Percentiles rank a stretch among this genome's conserved stretches.
Conservation (phyloP, 2,797 vertebrate genomes). For the Odontamblyopus rebecca region DNA sequence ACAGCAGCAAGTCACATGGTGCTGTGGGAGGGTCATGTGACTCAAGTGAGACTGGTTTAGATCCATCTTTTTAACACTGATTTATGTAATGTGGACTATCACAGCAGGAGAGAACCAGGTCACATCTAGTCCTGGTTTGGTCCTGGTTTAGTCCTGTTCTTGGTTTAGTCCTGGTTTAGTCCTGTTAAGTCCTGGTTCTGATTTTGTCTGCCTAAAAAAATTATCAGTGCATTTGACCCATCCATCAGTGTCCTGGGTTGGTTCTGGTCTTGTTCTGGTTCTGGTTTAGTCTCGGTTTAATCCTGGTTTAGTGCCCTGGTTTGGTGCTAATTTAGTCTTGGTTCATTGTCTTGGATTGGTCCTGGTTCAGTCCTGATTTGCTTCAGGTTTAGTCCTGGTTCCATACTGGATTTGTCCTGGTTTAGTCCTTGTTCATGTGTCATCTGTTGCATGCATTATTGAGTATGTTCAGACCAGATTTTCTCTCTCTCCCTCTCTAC, state of each 20-base stretch:
- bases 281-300: not conserved
- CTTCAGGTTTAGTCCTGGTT: not conserved
- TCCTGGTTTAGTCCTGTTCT: not conserved
- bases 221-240: not conserved
- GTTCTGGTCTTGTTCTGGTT: not conserved
- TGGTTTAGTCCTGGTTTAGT: not conserved
- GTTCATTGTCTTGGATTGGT: not conserved
- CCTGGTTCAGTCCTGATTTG: not conserved
- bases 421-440: not conserved
- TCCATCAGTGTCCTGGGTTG: not conserved
- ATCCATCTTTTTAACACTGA: not conserved
- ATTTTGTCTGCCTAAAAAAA: not conserved
- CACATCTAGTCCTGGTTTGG: not conserved
- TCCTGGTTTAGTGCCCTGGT: not conserved
- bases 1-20: conserved; percentile 3
- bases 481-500: no score
- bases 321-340: not conserved
- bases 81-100: not conserved
- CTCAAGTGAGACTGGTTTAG: conserved; percentile 2
- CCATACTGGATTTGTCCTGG: not conserved
- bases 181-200: not conserved
- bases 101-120: not conserved
- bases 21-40: conserved; percentile 10
- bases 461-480: no score
- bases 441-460: no score